Evolutionary conservation across 2,888 invertebrate species (phyloP).

Genomic region (Eumacrocentrus americanus): DNA sequence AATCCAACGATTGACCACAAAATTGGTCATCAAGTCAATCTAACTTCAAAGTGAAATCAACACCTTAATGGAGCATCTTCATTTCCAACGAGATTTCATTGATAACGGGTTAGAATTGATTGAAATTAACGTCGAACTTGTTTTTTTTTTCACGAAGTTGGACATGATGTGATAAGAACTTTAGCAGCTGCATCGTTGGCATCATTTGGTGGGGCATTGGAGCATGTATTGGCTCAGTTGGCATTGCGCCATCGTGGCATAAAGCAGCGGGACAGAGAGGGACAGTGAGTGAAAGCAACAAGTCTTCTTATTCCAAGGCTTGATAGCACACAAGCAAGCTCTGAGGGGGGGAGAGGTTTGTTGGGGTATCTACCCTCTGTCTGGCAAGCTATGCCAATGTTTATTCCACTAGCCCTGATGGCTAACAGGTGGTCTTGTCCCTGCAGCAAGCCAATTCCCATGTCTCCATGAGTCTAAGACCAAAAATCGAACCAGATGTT

Average conservation of each 20-base stretch:
- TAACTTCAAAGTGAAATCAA: too few species aligned
- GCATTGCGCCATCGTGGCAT: slow-evolving; percentile 48
- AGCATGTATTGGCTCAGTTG: slow-evolving; percentile 41
- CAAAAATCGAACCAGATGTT: too few species aligned
- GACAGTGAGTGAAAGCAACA: slow-evolving; percentile 48
- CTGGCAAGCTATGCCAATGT: slow-evolving; percentile 36
- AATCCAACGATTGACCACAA: not conserved
- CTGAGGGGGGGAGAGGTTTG: not conserved
- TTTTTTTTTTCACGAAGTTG: too few species aligned
- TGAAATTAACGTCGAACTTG: not conserved
- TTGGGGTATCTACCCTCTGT: not conserved
- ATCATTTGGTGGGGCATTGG: not conserved
- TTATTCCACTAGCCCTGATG: slow-evolving; percentile 45
- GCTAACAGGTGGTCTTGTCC: slow-evolving; percentile 49
- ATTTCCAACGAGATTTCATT: not conserved
- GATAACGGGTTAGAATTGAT: not conserved
- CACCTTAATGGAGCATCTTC: not conserved
- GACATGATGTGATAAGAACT: not conserved
- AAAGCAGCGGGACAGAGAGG: slow-evolving; percentile 23
- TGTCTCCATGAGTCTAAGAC: not conserved
- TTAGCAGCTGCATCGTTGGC: not conserved
- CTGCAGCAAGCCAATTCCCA: not conserved
- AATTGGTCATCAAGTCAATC: not conserved
- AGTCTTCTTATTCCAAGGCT: slow-evolving; percentile 55
- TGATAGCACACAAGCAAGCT: slow-evolving; percentile 18